phyloP scores from a whole-genome alignment of 2,888 invertebrate species.

The Scelioninae gen. 2 region DNA sequence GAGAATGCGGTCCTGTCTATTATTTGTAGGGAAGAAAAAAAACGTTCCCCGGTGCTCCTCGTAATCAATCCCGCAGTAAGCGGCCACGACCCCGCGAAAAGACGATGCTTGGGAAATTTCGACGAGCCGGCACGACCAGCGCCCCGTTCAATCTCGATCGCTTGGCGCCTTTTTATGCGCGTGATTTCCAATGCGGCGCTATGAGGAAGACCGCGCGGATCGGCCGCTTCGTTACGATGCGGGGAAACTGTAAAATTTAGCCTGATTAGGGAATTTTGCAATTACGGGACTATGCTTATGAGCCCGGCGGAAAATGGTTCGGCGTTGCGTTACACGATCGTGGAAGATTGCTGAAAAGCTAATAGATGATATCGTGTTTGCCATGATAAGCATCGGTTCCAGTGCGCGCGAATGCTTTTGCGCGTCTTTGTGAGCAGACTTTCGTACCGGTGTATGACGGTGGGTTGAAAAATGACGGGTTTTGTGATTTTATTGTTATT shows the following conservation, averaged over 20 bases:
- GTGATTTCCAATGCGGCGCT: constrained; percentile 8
- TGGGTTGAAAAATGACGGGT: no score
- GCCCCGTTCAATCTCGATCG: constrained; percentile 34
- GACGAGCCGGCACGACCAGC: constrained; percentile 20
- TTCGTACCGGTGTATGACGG: constrained; percentile 8
- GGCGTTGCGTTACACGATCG: constrained; percentile 22
- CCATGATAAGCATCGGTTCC: no score
- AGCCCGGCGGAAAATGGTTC: background rate
- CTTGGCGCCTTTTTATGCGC: constrained; percentile 25
- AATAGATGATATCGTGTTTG: constrained; percentile 15
- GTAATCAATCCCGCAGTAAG: constrained; percentile 48
- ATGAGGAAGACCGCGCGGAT: constrained; percentile 22
- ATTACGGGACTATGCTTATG: constrained; percentile 17
- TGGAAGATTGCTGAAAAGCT: constrained; percentile 1
- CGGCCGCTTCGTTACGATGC: constrained; percentile 9
- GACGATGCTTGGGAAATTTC: constrained; percentile 50
- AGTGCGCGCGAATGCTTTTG: no score
- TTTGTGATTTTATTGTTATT: no score
- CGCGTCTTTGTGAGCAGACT: no score
- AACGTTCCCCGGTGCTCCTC: constrained; percentile 32
- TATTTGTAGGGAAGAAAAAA: constrained; percentile 35
- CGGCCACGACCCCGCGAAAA: constrained; percentile 31
- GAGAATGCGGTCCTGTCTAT: constrained; percentile 57
- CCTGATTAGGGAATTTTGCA: constrained; percentile 39
- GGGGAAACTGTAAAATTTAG: constrained; percentile 13